Conservation (phyloP, 2,113 vertebrate species). For the Lagopus muta region DNA sequence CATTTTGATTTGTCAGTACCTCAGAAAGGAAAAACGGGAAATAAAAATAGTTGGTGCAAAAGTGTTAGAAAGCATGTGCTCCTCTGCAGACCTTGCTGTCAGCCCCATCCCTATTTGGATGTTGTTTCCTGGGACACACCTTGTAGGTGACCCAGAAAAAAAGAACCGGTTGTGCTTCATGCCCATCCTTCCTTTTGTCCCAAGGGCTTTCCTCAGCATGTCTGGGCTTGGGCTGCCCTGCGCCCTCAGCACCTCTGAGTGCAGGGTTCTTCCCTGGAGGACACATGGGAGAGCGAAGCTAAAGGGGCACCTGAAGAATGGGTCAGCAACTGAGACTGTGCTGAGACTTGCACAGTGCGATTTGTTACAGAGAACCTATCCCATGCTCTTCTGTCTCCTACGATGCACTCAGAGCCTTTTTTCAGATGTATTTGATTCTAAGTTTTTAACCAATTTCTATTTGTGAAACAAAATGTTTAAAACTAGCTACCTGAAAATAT, state of each 20-base stretch:
- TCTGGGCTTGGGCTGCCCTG: not conserved
- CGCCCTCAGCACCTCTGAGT: not conserved
- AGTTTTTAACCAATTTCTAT: not conserved
- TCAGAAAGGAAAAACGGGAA: not conserved
- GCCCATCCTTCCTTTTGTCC: not conserved
- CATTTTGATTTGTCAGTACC: not conserved
- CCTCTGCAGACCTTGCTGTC: not conserved
- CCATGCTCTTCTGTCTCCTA: not conserved
- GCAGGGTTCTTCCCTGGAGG: not conserved
- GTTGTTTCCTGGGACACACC: not conserved
- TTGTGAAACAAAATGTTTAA: not conserved
- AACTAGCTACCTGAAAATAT: not conserved
- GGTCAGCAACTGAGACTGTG: not conserved
- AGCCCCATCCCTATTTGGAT: not conserved
- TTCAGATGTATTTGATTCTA: not conserved
- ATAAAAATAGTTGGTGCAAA: not conserved
- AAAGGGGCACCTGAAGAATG: not conserved
- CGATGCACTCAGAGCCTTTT: not conserved
- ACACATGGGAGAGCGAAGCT: not conserved
- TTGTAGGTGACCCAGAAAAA: not conserved
- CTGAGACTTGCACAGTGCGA: not conserved
- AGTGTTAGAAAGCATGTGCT: not conserved
- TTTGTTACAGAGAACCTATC: accelerated
- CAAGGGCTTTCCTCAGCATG: not conserved
- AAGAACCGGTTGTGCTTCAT: accelerated